phyloP scores from a whole-genome alignment of 2,113 vertebrate genomes.

The Neolamprologus modestus region DNA sequence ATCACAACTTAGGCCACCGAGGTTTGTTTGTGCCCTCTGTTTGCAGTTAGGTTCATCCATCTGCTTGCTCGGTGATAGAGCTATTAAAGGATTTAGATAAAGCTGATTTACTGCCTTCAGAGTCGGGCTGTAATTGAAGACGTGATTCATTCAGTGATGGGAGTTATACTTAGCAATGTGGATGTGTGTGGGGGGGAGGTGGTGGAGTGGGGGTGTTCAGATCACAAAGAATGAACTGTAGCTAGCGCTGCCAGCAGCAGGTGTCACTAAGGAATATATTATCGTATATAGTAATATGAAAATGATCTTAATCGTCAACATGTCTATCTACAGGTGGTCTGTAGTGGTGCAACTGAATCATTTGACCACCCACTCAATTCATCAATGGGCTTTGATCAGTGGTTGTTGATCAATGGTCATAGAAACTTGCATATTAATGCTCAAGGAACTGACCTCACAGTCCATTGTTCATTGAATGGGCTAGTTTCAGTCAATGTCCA shows the following conservation, averaged over 20 bases:
- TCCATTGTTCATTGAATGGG: background rate
- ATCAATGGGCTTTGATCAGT: background rate
- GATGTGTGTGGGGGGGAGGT: background rate
- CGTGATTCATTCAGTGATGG: background rate
- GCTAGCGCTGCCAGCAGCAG: background rate
- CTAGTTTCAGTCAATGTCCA: background rate
- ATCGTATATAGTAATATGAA: background rate
- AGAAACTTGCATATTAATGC: background rate
- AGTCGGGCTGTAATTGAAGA: background rate
- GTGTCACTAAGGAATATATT: background rate
- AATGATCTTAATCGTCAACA: background rate
- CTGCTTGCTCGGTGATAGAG: background rate
- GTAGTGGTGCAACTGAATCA: background rate
- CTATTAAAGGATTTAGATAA: conserved; percentile 42
- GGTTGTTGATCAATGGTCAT: background rate
- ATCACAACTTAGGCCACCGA: background rate
- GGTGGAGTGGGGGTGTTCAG: background rate
- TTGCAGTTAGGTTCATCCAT: conserved; percentile 3
- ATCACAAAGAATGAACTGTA: background rate
- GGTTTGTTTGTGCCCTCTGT: background rate
- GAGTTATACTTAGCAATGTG: background rate
- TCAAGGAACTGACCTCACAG: background rate
- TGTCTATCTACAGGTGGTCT: background rate
- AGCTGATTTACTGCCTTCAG: conserved; percentile 41
- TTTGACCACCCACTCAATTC: background rate